Evolutionary conservation across 1,140 invertebrate genomes (phyloP).

Genomic region (Papilio aristodemus): DNA sequence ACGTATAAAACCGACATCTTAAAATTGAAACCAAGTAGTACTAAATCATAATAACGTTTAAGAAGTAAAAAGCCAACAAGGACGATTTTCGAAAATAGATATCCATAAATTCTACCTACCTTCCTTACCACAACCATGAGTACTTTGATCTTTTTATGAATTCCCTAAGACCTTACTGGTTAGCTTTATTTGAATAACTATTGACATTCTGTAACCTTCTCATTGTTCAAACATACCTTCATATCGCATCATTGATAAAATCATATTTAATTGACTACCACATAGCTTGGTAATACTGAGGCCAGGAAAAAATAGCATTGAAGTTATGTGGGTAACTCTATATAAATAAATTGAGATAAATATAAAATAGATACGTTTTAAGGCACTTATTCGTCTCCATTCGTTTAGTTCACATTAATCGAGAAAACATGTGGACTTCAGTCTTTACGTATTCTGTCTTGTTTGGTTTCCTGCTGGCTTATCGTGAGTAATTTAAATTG

Average conservation of each 20-base stretch:
- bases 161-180: too few relatives aligned
- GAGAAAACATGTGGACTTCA: background rate
- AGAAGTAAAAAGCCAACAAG: too few relatives aligned
- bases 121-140: too few relatives aligned
- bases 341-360: constrained; percentile 5
- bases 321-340: constrained; percentile 20
- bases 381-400: background rate
- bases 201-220: background rate
- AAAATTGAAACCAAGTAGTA: too few relatives aligned
- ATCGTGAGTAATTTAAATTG: background rate
- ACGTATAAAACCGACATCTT: too few relatives aligned
- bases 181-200: too few relatives aligned
- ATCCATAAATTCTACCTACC: too few relatives aligned
- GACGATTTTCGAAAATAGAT: too few relatives aligned
- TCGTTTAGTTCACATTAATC: background rate
- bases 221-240: background rate
- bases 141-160: too few relatives aligned
- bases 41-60: too few relatives aligned
- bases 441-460: background rate
- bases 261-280: background rate
- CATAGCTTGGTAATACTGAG: background rate
- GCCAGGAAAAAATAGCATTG: constrained; percentile 15
- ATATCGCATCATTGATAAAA: background rate
- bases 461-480: background rate
- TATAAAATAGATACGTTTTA: background rate